Base-by-base conservation (phyloP, 2,113 vertebrate species). In the Herpailurus yagouaroundi region DNA sequence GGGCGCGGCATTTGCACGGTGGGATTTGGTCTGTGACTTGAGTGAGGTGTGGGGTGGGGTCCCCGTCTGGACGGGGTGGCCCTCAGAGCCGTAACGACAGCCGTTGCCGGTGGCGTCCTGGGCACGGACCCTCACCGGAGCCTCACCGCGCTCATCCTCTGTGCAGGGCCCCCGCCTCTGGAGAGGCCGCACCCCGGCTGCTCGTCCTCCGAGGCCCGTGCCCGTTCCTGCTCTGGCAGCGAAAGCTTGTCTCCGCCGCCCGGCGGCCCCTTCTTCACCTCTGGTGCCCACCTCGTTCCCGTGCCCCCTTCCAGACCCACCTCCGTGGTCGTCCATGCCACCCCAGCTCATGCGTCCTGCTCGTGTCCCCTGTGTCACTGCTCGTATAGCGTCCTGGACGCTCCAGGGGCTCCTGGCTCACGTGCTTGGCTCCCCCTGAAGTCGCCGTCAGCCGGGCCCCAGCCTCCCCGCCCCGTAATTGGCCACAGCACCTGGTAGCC, bases 391-490 rank as follows among this genome's bases (percentile, higher is more conserved):
- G 36, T 57, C 15, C 7, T 41, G 6, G 38, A 19, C 19, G 14
- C 66, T 74, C 31, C 3, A 18, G 48, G 88, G 60, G 68, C 21
- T 52, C 1, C 0, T 21, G 85, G 23, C 19, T 55, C 27, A 0
- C 8, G 5, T 45, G 11, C 45, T 10, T 13, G 7, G 36, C 36
- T 36, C 5, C 63, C 48, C 41, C 21, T 1, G 9, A 5, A n/a
- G 31, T 36, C 76, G 12, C 7, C 2, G 8, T 60, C 68, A 38
- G 77, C 13, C 18, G 2, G 36, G 64, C 25, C 19, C 13, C 4
- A 33, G 74, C 50, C 27, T 15, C 41, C 41, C 76, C 0, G 0
- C 0, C 57, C 23, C 63, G 16, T 29, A 9, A 14, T 13, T 13
- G 12, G 48, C 12, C 83, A 21, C 16, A 0, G 13, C 19, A 31